A percentile compares a stretch with the other conserved stretches of the same genome.
Conservation (phyloP, 2,113 vertebrate genomes). For the Tonatia bakeri region DNA sequence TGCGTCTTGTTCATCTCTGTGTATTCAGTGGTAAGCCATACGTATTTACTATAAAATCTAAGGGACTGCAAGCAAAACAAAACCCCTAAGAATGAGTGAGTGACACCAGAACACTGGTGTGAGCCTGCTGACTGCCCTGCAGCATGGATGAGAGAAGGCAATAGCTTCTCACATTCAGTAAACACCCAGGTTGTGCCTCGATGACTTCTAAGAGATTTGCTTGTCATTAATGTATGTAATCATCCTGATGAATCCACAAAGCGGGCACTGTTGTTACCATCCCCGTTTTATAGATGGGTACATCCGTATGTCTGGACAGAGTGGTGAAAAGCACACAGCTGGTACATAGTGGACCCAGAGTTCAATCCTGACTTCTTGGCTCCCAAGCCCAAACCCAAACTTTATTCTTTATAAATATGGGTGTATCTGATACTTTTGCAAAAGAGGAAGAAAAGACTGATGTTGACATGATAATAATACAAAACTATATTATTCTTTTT, state of each 20-base stretch:
- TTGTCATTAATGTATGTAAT: not conserved
- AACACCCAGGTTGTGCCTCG: not conserved
- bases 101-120: not conserved
- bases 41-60: not conserved
- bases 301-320: not conserved
- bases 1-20: not conserved
- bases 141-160: not conserved
- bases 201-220: not conserved
- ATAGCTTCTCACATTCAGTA: not conserved
- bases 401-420: not conserved
- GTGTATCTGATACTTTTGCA: not conserved
- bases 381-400: not conserved
- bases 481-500: not conserved
- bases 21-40: not conserved
- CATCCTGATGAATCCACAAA: not conserved
- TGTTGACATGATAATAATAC: not conserved
- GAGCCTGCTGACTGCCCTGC: not conserved
- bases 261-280: not conserved
- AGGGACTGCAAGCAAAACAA: not conserved
- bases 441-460: not conserved
- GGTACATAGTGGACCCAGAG: not conserved
- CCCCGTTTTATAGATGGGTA: not conserved
- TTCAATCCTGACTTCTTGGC: not conserved
- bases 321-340: not conserved
- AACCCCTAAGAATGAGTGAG: not conserved